Percentiles rank a stretch among this genome's conserved stretches.
phyloP scores from a whole-genome alignment of 2,113 vertebrate genomes.

The Zapornia atra region DNA sequence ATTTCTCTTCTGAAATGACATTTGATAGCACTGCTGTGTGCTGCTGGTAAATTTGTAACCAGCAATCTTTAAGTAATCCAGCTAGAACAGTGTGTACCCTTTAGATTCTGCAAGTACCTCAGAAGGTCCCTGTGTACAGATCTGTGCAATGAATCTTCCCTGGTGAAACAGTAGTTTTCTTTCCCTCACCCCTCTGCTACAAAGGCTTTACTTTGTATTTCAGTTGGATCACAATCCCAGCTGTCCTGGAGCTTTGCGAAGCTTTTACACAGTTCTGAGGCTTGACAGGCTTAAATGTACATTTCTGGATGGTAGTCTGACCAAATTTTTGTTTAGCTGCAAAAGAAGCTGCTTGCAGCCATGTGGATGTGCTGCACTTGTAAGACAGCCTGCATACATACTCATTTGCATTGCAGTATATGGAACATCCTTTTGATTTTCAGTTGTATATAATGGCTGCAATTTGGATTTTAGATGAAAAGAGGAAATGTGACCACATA shows the following conservation, averaged over 20 bases:
- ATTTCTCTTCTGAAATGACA: background rate
- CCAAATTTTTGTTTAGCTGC: background rate
- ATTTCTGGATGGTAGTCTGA: background rate
- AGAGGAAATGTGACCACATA: background rate
- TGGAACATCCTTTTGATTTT: background rate
- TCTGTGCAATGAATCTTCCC: background rate
- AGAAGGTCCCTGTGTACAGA: background rate
- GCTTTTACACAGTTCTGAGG: background rate
- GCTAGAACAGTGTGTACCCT: background rate
- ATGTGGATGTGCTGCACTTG: background rate
- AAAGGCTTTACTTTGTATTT: background rate
- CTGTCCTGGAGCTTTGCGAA: background rate
- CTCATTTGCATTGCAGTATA: background rate
- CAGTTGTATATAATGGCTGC: background rate
- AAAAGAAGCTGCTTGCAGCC: background rate
- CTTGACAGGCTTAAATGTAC: background rate
- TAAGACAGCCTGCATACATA: background rate
- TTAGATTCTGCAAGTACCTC: background rate
- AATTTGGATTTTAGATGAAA: background rate
- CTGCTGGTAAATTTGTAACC: background rate
- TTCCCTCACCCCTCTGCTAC: background rate
- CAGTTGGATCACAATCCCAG: background rate
- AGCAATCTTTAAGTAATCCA: background rate
- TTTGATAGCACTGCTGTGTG: background rate
- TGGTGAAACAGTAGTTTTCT: background rate